These are phyloP conservation scores for Lysandra bellargus DNA, from an alignment of 2,888 invertebrate genomes.

Conservation along the genomic window DNA sequence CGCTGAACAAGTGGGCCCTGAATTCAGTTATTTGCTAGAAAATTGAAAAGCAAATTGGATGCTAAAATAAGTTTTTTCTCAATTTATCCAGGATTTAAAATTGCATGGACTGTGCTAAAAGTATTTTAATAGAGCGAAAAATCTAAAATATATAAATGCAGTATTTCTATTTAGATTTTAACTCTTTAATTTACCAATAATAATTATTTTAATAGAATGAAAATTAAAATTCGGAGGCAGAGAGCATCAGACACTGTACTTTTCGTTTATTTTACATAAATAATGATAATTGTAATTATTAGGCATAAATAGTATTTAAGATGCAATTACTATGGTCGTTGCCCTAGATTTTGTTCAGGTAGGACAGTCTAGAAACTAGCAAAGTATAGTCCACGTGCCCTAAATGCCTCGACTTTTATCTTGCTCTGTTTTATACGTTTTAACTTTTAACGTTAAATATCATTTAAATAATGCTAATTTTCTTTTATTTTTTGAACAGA, in stretches of 20 bases:
- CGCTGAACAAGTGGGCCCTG: neutral
- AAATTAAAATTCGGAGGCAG: too few relatives aligned
- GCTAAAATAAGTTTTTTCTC: neutral
- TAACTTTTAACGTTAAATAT: too few relatives aligned
- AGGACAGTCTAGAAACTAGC: neutral
- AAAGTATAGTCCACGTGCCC: neutral
- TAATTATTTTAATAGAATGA: too few relatives aligned
- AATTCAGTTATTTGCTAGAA: conserved; percentile 6
- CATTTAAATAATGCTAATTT: too few relatives aligned
- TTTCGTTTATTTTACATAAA: too few relatives aligned
- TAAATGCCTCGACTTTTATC: neutral
- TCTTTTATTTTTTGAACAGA: too few relatives aligned
- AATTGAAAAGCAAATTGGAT: conserved; percentile 2
- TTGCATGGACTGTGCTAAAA: neutral
- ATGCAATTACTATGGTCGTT: neutral
- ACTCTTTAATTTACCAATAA: too few relatives aligned
- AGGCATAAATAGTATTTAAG: neutral
- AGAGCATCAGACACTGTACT: too few relatives aligned
- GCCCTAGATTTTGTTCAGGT: neutral
- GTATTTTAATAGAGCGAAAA: neutral
- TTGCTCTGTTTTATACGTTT: neutral
- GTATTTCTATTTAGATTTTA: too few relatives aligned
- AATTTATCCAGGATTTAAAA: neutral
- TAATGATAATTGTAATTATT: neutral
- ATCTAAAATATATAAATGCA: neutral